Base-by-base conservation (phyloP, 2,797 vertebrate genomes). In the Helostoma temminkii region DNA sequence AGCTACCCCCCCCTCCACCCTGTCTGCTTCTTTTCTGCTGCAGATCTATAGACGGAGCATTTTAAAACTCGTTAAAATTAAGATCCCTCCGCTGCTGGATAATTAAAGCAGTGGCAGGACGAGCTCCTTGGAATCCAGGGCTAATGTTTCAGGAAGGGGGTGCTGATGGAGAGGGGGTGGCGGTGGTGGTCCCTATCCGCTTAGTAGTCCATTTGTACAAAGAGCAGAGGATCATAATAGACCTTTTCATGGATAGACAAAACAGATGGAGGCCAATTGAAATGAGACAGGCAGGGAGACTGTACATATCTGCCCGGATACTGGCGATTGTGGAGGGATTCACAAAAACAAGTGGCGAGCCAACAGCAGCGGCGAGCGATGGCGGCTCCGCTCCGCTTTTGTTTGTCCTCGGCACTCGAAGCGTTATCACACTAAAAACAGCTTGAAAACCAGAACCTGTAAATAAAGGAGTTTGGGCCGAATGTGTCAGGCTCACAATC, bases 21-120 rank as follows among this genome's bases (percentile, higher is more conserved):
- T 16, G 30, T 1, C 90, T 56, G 64, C 86, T 88, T 89, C 83
- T 82, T 88, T 88, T 92, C 94, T 93, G 90, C 94, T 93, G 91
- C 76, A 70, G 85, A 86, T 92, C 82, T 72, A 47, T 81, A 92
- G 92, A 95, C 83, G 87, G 92, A 88, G 91, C 91, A 85, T 90
- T 93, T 93, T 91, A 92, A 94, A 94, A 93, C 88, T 93, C 88
- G 91, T 92, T 93, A 93, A 86, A 93, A 93, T 93, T 85, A 92
- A 92, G 93, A 90, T 81, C 81, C 84, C 78, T 80, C 76, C 34
- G 45, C 65, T 48, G 53, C 66, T 34, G 56, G 70, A 76, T 90
- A 83, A 90, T 90, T 88, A 89, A 91, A 76, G 76, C 74, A 79
- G 77, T 4, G 61, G 62, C 77, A 77, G 80, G 71, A 79, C 64